Evolutionary conservation across 2,888 invertebrate species (phyloP), one percentile per base, ranked within the genome.

Genomic region (Apamea epomidion): DNA sequence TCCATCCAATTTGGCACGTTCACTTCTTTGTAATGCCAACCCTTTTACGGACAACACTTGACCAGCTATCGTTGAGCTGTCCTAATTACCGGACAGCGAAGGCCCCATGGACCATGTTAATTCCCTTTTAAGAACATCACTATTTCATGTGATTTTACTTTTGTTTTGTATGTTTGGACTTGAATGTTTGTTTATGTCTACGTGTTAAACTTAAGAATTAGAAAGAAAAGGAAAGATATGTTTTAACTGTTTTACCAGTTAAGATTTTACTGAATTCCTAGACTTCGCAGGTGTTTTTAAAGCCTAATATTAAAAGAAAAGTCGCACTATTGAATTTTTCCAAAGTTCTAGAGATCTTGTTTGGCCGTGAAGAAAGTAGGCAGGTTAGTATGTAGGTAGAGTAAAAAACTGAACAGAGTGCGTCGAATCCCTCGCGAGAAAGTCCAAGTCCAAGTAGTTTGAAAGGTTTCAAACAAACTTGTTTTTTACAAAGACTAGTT

Each of bases 1-100:
- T 58, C 48, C 32, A 5, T 58, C n/a, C 45, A 58, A 37, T 42
- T 71, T 64, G 21, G n/a, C 45, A 74, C 76, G 51, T 69, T 69
- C 74, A 25, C 51, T 71, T 67, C 86, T 76, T 83, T 80, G 37
- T 45, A 72, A 69, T 42, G 54, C 62, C 65, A 86, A 85, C 76
- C 86, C 86, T 83, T 86, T 86, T 85, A 69, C 70, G 42, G 8
- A 18, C 42, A 68, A 25, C 70, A 32, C 4, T 37, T 32, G 78
- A 78, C 87, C 89, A 89, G 67, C 65, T 8, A 51, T 29, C 68
- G 70, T 45, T 72, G 87, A 85, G n/a, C 82, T 72, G n/a, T 48
- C 68, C 62, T 76, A 80, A 78, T 79, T 80, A 88, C 76, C 42
- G 60, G 14, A 48, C 37, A 58, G 37, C 71, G 37, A 64, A 37